These are phyloP conservation scores for Oxyruncus cristatus DNA, from an alignment of 2,113 vertebrate genomes.

Conservation along the genomic window DNA sequence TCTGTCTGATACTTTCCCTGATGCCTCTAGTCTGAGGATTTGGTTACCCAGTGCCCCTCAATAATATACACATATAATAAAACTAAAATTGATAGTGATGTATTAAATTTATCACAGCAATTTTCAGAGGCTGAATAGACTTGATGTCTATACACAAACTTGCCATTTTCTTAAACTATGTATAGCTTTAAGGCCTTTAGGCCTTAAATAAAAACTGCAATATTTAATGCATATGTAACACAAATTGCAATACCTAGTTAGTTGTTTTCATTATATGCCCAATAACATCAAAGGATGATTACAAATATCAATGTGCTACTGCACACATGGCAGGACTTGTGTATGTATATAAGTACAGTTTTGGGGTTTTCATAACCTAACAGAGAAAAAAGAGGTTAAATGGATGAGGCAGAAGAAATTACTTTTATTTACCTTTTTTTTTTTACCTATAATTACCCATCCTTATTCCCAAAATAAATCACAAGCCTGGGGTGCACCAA, in stretches of 20 bases:
- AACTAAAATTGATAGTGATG: not conserved
- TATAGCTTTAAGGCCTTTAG: not conserved
- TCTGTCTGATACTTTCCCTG: not conserved
- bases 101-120: not conserved
- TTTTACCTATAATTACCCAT: not conserved
- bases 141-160: not conserved
- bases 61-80: not conserved
- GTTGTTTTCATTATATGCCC: not conserved
- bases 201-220: not conserved
- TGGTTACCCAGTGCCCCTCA: not conserved
- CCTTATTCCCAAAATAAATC: not conserved
- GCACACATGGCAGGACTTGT: not conserved
- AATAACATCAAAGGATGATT: not conserved
- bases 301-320: not conserved
- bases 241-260: not conserved
- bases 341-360: not conserved
- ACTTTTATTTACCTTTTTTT: rapidly evolving
- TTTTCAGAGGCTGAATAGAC: not conserved
- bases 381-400: not conserved
- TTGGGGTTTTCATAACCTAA: not conserved
- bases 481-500: not conserved
- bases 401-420: not conserved
- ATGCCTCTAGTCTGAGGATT: not conserved
- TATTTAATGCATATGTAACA: not conserved
- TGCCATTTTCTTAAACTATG: rapidly evolving